Conservation (phyloP, 2,888 invertebrate genomes). For the Agriopis marginaria region DNA sequence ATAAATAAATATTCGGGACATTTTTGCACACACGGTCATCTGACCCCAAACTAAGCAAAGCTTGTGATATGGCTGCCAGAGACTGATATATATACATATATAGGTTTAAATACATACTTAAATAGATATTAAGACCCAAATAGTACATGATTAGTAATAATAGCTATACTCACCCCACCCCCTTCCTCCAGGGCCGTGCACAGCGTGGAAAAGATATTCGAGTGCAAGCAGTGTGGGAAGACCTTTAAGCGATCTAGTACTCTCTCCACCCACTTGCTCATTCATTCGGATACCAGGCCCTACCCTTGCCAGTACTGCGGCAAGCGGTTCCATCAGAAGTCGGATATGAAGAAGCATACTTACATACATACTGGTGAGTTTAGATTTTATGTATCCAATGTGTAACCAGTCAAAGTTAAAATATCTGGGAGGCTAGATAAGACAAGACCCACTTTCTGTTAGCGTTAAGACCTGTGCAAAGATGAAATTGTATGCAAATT, state of each 20-base stretch:
- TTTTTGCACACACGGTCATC: no score
- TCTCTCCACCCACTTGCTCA: conserved; percentile 97
- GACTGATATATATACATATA: no score
- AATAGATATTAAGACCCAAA: no score
- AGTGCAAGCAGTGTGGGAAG: conserved; percentile 99
- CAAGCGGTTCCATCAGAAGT: conserved; percentile 99
- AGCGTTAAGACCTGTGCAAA: no score
- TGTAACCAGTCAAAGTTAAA: background rate
- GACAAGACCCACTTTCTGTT: no score
- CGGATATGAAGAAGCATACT: conserved; percentile 99
- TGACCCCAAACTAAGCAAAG: no score
- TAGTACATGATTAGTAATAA: background rate
- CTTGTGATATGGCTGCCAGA: no score
- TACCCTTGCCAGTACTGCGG: conserved; percentile 99
- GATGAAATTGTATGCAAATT: no score
- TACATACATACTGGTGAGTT: conserved; percentile 96
- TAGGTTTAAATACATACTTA: no score
- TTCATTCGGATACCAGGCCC: conserved; percentile 98
- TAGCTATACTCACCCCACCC: conserved; percentile 31
- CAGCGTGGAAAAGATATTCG: conserved; percentile 96
- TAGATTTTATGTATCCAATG: background rate
- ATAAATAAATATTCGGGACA: no score
- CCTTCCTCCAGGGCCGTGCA: conserved; percentile 91
- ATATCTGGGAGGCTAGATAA: no score
- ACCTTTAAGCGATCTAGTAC: conserved; percentile 98